Evolutionary conservation across 2,113 vertebrate genomes (phyloP), one percentile per base, ranked within the genome.

Genomic region (Cavia aperea): DNA sequence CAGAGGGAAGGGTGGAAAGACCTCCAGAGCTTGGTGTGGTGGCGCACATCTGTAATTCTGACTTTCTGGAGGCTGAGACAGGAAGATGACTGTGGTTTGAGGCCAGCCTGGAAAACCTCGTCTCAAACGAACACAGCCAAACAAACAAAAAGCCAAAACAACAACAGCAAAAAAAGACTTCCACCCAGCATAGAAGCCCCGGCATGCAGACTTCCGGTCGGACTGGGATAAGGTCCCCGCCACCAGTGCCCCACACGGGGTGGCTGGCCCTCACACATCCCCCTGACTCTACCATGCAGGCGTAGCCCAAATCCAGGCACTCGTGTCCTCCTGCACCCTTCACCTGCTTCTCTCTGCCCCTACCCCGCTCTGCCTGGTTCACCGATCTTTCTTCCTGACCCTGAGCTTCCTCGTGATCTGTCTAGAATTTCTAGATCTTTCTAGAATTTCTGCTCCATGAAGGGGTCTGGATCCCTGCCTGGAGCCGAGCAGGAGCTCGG

Each of bases 371-470:
- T 21, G 18, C 54, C 26, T 12, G 56, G 13, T 29, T n/a, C n/a
- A 9, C 8, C 46, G 24, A 26, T 39, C 31, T 18, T 29, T 26
- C 29, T 49, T 81, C 54, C 60, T 60, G 16, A 31, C 0, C 54
- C 2, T 6, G n/a, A 91, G 68, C 9, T 49, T 85, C 16, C 66
- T 68, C 65, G 13, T 49, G 11, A 11, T n/a, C 33, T 77, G 68
- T 81, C 77, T 54, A 87, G 72, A 88, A 78, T 60, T 26, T 92
- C 90, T 93, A 39, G 39, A 24, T 72, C 66, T 77, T 73, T 81
- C 77, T 54, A 87, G 72, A 88, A 78, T 60, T 26, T 92, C 90
- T 93, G 21, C 23, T 90, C 73, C 58, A 2, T 0, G 1, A 26
- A 58, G 56, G 56, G 70, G 54, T 51, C 51, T 9, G 8, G 43